Evolutionary conservation across 2,888 invertebrate genomes (phyloP).

Genomic region (Acronicta leporina): DNA sequence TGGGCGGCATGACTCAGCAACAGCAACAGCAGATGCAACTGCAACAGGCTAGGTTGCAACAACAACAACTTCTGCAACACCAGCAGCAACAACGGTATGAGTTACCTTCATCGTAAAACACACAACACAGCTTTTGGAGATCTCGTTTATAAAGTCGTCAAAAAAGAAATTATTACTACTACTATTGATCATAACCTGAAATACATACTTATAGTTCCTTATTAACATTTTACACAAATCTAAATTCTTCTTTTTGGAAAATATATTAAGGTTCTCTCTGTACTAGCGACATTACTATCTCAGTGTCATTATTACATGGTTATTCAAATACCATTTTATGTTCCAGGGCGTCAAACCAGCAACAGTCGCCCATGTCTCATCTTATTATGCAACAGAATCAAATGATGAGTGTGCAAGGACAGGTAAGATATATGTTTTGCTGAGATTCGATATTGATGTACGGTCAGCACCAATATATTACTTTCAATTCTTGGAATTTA

Average conservation of each 20-base stretch:
- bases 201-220: too few relatives aligned
- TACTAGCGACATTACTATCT: too few relatives aligned
- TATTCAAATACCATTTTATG: slow-evolving; percentile 41
- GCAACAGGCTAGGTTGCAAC: slow-evolving; percentile 86
- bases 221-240: too few relatives aligned
- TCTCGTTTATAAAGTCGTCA: too few relatives aligned
- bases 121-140: background rate
- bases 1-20: slow-evolving; percentile 80
- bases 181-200: too few relatives aligned
- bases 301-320: slow-evolving; percentile 23
- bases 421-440: slow-evolving; percentile 68
- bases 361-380: slow-evolving; percentile 86
- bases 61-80: slow-evolving; percentile 91
- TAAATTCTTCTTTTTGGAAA: too few relatives aligned
- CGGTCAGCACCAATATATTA: too few relatives aligned
- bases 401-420: slow-evolving; percentile 88
- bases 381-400: slow-evolving; percentile 88
- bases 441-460: too few relatives aligned
- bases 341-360: slow-evolving; percentile 81
- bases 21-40: slow-evolving; percentile 90
- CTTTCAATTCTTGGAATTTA: background rate
- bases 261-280: too few relatives aligned
- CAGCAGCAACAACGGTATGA: slow-evolving; percentile 68
- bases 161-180: too few relatives aligned
- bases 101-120: background rate